A percentile compares a stretch with the other conserved stretches of the same genome.
Conservation (phyloP, 2,113 vertebrate genomes). For the Oreamnos americanus region DNA sequence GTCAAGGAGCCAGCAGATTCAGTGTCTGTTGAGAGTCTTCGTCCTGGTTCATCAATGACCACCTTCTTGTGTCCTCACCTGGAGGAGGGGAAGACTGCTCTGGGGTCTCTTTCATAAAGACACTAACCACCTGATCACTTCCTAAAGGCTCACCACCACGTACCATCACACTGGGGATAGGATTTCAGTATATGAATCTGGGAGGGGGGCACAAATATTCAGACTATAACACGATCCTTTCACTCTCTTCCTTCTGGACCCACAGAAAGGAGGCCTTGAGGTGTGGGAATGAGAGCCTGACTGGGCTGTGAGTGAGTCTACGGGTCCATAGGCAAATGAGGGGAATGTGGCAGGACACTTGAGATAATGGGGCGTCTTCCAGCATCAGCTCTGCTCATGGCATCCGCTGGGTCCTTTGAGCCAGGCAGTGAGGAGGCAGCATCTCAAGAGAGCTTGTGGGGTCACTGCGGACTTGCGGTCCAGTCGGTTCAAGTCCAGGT, state of each 20-base stretch:
- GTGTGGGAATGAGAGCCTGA: not conserved
- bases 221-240: not conserved
- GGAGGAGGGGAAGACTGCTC: not conserved
- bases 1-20: not conserved
- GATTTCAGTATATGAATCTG: not conserved
- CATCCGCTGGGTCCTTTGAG: rapidly evolving
- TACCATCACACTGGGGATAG: not conserved
- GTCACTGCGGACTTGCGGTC: rapidly evolving
- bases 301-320: not conserved
- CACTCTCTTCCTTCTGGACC: not conserved
- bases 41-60: not conserved
- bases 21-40: not conserved
- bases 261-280: not conserved
- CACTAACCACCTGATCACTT: not conserved
- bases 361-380: rapidly evolving
- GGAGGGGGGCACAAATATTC: not conserved
- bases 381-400: not conserved
- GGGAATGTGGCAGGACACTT: not conserved
- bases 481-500: not conserved
- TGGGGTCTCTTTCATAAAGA: not conserved
- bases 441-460: not conserved
- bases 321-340: not conserved
- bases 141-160: not conserved
- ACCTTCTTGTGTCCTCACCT: not conserved
- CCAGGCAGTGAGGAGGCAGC: not conserved